Conservation (phyloP, 2,888 invertebrate species). For the Congeria kusceri region DNA sequence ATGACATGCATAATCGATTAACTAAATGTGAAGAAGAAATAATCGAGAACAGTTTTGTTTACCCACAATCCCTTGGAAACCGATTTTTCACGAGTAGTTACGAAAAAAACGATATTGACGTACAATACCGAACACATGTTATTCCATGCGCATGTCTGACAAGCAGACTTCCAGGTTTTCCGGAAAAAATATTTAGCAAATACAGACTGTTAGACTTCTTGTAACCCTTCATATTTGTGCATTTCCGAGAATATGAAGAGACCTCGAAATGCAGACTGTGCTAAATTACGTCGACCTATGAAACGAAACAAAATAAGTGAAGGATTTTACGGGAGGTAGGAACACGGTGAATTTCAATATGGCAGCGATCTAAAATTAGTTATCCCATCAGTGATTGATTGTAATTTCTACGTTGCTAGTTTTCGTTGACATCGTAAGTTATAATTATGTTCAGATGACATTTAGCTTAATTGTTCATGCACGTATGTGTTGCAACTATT, state of each 20-base stretch:
- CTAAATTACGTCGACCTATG: constrained; percentile 95
- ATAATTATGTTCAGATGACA: no score
- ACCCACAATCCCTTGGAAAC: constrained; percentile 63
- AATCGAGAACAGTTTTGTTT: constrained; percentile 28
- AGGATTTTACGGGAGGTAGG: constrained; percentile 97
- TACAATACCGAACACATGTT: constrained; percentile 35
- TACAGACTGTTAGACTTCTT: background rate
- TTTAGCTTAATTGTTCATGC: no score
- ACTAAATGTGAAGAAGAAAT: background rate
- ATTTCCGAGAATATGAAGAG: constrained; percentile 92
- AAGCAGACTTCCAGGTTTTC: constrained; percentile 62
- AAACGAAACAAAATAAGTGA: constrained; percentile 99
- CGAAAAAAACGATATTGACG: constrained; percentile 26
- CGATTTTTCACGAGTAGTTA: constrained; percentile 17
- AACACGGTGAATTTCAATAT: constrained; percentile 75
- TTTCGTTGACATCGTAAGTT: no score
- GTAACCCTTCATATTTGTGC: background rate
- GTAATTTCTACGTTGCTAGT: no score
- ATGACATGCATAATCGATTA: no score
- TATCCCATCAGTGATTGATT: background rate
- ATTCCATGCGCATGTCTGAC: constrained; percentile 63
- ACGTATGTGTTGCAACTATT: no score
- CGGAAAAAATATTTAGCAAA: constrained; percentile 57
- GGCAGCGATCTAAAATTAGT: constrained; percentile 66
- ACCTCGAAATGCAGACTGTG: constrained; percentile 97